Base-by-base conservation (phyloP, 2,113 vertebrate genomes). In the Lagenorhynchus albirostris region DNA sequence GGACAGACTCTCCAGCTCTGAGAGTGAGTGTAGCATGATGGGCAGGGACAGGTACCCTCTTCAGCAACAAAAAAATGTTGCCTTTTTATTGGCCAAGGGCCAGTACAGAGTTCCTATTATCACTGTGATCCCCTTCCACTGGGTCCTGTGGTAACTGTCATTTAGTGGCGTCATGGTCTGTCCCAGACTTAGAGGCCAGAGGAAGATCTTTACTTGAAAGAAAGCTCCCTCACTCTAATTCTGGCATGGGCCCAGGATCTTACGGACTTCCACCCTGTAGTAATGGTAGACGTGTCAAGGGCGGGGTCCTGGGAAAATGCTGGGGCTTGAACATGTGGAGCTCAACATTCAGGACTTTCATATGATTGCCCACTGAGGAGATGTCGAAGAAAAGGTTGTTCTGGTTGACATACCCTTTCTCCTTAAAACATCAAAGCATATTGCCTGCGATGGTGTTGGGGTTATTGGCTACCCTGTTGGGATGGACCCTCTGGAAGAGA, bases 381-480 rank as follows among this genome's bases (percentile, higher is more conserved):
- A 99, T 93, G 95, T 99, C 99, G 96, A 99, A 99, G 96, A 98
- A 99, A 98, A 99, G 98, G 95, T 95, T 97, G 36, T 97, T 97
- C 86, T 98, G 98, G 73, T 98, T 98, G n/a, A 89, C 9, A 2
- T 62, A 94, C 44, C 99, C 98, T 99, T 98, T 99, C 89, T 99
- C 98, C 65, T 99, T 98, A 60, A 99, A 99, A 97, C 99, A 99
- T 47, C 98, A 98, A 71, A 99, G 99, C 26, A 96, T 95, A 79
- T 99, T 99, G 23, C 98, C 98, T 18, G 98, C 93, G 94, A 99
- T 90, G 33, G 98, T 94, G 12, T 98, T 98, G 53, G 98, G 98
- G 23, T 98, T 98, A 62, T 96, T 99, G 29, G 96, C 97, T 31
- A 93, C 96, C 44, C 38, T 98, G 92, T 98, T 98, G 97, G 31